Percentiles rank a stretch among this genome's conserved stretches.
Evolutionary conservation across 2,888 invertebrate species (phyloP).

Genomic region (Eupithecia exiguata): DNA sequence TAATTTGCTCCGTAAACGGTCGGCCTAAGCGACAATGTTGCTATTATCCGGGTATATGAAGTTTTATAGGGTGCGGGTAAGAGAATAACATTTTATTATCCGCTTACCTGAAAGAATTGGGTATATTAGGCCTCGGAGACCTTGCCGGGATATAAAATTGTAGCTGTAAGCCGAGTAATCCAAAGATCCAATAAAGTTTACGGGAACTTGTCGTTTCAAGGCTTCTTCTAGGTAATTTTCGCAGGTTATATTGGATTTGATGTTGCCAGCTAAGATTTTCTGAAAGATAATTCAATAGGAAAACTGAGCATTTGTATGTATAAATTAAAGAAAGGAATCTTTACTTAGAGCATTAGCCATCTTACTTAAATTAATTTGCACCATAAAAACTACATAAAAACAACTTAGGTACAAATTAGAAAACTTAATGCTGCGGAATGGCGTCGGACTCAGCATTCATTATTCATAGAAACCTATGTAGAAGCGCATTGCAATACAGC

Average conservation of each 20-base stretch:
- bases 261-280: background rate
- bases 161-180: conserved; percentile 14
- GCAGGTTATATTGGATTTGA: background rate
- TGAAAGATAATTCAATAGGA: background rate
- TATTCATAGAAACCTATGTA: no score
- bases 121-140: conserved; percentile 10
- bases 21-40: conserved; percentile 44
- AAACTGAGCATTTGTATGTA: background rate
- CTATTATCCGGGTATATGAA: conserved; percentile 47
- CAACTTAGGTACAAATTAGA: no score
- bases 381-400: no score
- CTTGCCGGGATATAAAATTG: conserved; percentile 8
- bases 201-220: conserved; percentile 15
- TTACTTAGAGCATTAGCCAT: no score
- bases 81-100: conserved; percentile 50
- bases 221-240: conserved; percentile 3
- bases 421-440: no score
- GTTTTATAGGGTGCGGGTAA: conserved; percentile 54
- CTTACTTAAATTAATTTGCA: no score
- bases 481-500: no score
- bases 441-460: no score
- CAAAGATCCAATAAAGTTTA: conserved; percentile 14
- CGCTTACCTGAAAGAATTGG: conserved; percentile 24
- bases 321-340: no score
- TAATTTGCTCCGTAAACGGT: conserved; percentile 59